These are phyloP conservation scores for Sapajus apella DNA, from an alignment of 2,113 vertebrate species.

Conservation along the genomic window DNA sequence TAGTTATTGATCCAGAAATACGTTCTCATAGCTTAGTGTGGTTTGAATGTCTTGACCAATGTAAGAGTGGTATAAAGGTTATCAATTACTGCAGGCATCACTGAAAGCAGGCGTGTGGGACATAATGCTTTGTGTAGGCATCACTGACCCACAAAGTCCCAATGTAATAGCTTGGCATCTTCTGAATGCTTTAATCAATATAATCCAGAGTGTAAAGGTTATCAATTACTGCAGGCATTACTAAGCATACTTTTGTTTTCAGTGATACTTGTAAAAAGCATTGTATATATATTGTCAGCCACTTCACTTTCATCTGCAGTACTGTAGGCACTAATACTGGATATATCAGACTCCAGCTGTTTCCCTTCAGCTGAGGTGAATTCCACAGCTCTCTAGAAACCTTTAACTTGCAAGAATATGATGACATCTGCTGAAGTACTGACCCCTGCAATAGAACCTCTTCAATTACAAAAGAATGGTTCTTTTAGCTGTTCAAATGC, in stretches of 20 bases:
- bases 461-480: background rate
- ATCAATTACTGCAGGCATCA: background rate
- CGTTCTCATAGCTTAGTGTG: background rate
- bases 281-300: background rate
- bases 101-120: background rate
- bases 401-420: background rate
- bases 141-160: slow-evolving; percentile 39
- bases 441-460: background rate
- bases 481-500: background rate
- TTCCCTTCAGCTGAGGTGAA: background rate
- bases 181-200: slow-evolving; percentile 39
- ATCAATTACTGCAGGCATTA: slow-evolving; percentile 10
- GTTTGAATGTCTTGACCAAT: background rate
- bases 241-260: background rate
- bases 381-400: background rate
- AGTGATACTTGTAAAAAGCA: background rate
- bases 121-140: background rate
- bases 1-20: slow-evolving; percentile 43
- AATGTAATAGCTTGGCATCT: background rate
- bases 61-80: background rate
- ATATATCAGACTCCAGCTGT: too few relatives aligned
- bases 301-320: background rate
- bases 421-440: background rate
- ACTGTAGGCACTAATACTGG: background rate
- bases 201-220: slow-evolving; percentile 10